Conservation (phyloP, 2,888 invertebrate species). For the Clistopyga incitator region DNA sequence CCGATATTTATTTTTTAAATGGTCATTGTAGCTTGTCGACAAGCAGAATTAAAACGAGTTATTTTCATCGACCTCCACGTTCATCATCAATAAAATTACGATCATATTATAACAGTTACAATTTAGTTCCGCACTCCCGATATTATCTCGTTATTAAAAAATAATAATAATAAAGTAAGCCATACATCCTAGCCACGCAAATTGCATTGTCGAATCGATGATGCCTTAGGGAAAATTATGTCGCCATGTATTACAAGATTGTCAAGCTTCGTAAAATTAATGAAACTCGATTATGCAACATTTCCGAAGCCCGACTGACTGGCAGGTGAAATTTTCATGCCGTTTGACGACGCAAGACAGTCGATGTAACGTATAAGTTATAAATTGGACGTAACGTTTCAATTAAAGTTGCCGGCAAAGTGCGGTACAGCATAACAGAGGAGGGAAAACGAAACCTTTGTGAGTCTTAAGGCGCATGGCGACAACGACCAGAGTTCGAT, state of each 20-base stretch:
- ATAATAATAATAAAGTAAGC: too few relatives aligned
- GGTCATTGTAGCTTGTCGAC: neutral
- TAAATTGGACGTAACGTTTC: slow-evolving; percentile 3
- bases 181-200: neutral
- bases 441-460: neutral
- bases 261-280: neutral
- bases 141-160: neutral
- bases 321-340: neutral
- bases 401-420: slow-evolving; percentile 22
- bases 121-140: neutral
- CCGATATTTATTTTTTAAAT: neutral
- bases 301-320: neutral
- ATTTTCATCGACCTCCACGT: neutral
- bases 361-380: slow-evolving; percentile 1
- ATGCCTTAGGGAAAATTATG: neutral
- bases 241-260: neutral
- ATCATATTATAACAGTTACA: neutral
- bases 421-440: neutral
- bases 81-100: neutral
- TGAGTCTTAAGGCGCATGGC: neutral
- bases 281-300: neutral
- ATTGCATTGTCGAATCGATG: neutral
- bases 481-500: slow-evolving; percentile 24
- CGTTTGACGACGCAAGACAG: neutral
- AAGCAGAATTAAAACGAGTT: neutral